Percentiles rank a stretch among this genome's conserved stretches.
Evolutionary conservation across 1,140 invertebrate species (phyloP).

Genomic region (Macrobrachium rosenbergii): DNA sequence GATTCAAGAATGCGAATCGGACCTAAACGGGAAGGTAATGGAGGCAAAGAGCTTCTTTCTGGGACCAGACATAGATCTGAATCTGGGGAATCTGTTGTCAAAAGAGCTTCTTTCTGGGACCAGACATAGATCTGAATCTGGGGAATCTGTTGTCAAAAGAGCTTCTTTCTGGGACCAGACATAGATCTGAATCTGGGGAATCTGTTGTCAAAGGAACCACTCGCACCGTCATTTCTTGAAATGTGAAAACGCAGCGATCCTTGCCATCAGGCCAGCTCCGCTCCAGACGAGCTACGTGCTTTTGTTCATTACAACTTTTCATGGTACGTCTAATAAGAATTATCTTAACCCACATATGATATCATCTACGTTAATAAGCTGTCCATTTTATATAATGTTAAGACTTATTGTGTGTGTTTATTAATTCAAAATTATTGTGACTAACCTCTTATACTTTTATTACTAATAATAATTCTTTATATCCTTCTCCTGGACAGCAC

Average conservation of each 20-base stretch:
- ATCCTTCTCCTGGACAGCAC: slow-evolving; percentile 55
- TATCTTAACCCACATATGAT: slow-evolving; percentile 48
- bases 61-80: not conserved
- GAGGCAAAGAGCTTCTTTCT: not conserved
- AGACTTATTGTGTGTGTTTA: slow-evolving; percentile 44
- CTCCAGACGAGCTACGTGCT: slow-evolving; percentile 45
- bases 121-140: not conserved
- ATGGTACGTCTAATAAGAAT: slow-evolving; percentile 47
- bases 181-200: not conserved
- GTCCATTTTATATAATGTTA: slow-evolving; percentile 44
- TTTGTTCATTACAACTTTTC: slow-evolving; percentile 48
- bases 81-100: not conserved
- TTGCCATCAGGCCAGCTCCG: slow-evolving; percentile 40
- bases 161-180: not conserved
- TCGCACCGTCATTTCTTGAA: too few relatives aligned
- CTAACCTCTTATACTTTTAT: slow-evolving; percentile 41
- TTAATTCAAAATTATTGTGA: slow-evolving; percentile 46
- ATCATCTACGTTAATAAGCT: slow-evolving; percentile 29
- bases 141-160: not conserved
- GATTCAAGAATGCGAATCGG: too few relatives aligned
- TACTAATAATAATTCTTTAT: slow-evolving; percentile 46
- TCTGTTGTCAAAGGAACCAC: not conserved
- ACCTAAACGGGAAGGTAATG: too few relatives aligned
- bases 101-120: not conserved
- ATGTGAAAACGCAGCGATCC: too few relatives aligned